Conservation (phyloP, 2,888 invertebrate genomes). For the Cephus spinipes region DNA sequence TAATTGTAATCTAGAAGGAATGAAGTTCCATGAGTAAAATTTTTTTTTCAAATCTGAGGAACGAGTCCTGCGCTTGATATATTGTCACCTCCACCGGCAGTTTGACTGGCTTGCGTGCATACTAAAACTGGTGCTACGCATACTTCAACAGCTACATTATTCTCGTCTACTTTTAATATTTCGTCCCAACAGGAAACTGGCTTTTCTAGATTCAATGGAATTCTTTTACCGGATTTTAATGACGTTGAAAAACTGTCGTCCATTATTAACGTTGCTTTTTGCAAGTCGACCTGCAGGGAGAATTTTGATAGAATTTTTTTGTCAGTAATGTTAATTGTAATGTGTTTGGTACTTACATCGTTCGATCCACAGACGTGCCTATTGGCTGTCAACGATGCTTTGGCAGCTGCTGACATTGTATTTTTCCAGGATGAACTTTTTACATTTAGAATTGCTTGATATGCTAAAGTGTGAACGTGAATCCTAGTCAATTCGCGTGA, state of each 20-base stretch:
- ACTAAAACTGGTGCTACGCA: conserved; percentile 88
- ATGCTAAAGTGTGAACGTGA: conserved; percentile 89
- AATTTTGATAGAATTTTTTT: not conserved
- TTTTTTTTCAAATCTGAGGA: conserved; percentile 70
- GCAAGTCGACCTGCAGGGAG: conserved; percentile 66
- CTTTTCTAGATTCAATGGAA: conserved; percentile 75
- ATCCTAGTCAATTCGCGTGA: conserved; percentile 77
- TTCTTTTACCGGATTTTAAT: conserved; percentile 70
- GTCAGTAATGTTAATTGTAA: not conserved
- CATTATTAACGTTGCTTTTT: conserved; percentile 75
- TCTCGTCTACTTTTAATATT: conserved; percentile 65
- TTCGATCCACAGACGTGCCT: conserved; percentile 83
- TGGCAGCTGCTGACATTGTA: conserved; percentile 83
- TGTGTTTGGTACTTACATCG: conserved; percentile 66
- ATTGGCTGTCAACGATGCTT: conserved; percentile 85
- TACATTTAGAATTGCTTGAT: conserved; percentile 83
- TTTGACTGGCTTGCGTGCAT: conserved; percentile 83
- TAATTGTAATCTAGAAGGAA: not conserved
- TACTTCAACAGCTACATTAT: conserved; percentile 70
- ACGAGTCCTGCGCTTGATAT: conserved; percentile 89
- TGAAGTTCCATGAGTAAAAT: not conserved
- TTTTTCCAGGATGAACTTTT: conserved; percentile 81
- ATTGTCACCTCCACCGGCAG: conserved; percentile 90
- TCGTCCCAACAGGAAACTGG: conserved; percentile 90
- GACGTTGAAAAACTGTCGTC: conserved; percentile 88